Conservation (phyloP, 2,888 invertebrate species). For the Ornithoptera alexandrae region DNA sequence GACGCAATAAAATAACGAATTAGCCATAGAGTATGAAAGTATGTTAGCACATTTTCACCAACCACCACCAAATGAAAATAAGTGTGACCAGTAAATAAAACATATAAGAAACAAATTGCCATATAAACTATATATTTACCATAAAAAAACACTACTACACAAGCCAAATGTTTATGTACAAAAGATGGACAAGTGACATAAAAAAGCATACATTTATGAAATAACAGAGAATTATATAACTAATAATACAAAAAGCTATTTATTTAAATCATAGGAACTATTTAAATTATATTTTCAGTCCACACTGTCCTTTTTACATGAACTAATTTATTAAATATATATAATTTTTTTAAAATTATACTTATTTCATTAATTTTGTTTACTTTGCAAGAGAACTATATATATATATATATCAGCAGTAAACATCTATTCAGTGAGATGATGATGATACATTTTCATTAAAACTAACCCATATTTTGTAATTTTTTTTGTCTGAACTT, state of each 20-base stretch:
- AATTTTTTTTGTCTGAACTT: too few species aligned
- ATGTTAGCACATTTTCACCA: slow-evolving; percentile 81
- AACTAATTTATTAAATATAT: background rate
- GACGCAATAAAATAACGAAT: slow-evolving; percentile 64
- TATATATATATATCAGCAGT: background rate
- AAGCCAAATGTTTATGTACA: slow-evolving; percentile 16
- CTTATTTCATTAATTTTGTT: background rate
- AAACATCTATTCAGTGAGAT: background rate
- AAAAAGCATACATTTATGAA: slow-evolving; percentile 8
- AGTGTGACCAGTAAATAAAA: slow-evolving; percentile 39
- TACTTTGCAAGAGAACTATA: too few species aligned
- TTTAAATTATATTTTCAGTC: background rate
- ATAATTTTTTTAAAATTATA: background rate
- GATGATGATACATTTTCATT: background rate
- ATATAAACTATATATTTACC: slow-evolving; percentile 31
- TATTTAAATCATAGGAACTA: background rate
- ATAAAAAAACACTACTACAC: slow-evolving; percentile 22
- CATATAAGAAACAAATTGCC: slow-evolving; percentile 31
- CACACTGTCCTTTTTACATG: slow-evolving; percentile 1
- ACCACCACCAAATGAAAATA: slow-evolving; percentile 72
- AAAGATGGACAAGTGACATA: slow-evolving; percentile 6
- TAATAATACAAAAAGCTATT: background rate
- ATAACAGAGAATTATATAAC: background rate
- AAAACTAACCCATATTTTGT: background rate
- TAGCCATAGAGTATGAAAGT: slow-evolving; percentile 77